Evolutionary conservation across 35 echinoderm and acorn worm species (phyloP).

Genomic region (Patiria miniata): DNA sequence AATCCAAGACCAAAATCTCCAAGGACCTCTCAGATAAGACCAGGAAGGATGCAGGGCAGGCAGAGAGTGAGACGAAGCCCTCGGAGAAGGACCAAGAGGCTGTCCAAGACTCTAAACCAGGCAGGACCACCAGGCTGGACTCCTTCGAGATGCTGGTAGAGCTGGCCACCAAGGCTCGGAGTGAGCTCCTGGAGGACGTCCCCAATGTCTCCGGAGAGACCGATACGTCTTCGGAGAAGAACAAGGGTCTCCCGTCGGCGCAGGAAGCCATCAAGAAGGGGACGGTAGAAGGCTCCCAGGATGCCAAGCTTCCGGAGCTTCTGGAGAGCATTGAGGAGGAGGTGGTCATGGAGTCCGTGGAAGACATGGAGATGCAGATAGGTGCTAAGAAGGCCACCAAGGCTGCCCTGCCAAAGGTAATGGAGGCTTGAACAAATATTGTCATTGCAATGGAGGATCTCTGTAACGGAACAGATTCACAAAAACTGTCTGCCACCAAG

Average conservation of each 20-base stretch:
- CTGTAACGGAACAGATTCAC: no score
- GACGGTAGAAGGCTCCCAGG: background rate
- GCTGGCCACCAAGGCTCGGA: slow-evolving; percentile 60
- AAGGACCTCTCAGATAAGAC: background rate
- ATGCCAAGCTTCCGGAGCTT: background rate
- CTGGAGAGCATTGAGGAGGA: slow-evolving; percentile 31
- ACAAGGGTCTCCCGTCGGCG: no score
- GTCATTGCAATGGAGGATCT: no score
- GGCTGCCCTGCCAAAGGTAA: slow-evolving; percentile 33
- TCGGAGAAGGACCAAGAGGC: background rate
- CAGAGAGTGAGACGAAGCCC: background rate
- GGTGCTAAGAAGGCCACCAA: background rate
- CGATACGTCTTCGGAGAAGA: background rate
- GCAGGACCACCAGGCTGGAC: background rate
- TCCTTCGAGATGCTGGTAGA: slow-evolving; percentile 74
- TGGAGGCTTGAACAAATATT: background rate
- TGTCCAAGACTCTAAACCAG: background rate
- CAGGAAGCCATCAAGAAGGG: background rate
- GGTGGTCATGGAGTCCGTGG: slow-evolving; percentile 33
- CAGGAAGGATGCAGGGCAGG: background rate
- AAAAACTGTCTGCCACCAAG: background rate
- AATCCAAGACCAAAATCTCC: background rate
- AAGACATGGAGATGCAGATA: slow-evolving; percentile 2
- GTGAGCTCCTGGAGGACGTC: slow-evolving; percentile 29
- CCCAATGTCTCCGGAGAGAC: slow-evolving; percentile 2